These are phyloP conservation scores for Polymixis lichenea DNA, from an alignment of 2,888 invertebrate species.

Conservation along the genomic window DNA sequence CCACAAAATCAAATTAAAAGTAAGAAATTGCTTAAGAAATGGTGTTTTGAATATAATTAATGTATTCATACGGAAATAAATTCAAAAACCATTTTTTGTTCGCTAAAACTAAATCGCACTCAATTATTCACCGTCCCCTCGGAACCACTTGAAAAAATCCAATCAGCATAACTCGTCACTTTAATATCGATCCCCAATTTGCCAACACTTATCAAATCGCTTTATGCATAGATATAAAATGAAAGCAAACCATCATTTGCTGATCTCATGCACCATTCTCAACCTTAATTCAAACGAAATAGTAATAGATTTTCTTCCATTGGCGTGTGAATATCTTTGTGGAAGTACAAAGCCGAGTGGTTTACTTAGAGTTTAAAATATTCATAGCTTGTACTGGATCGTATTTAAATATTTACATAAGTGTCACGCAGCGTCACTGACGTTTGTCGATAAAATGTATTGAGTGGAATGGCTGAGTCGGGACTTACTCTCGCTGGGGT, in stretches of 20 bases:
- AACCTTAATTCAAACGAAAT: constrained; percentile 76
- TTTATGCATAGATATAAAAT: constrained; percentile 88
- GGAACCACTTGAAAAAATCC: constrained; percentile 88
- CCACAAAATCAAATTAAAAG: neutral
- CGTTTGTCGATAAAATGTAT: constrained; percentile 89
- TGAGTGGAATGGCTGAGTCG: constrained; percentile 84
- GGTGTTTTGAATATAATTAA: constrained; percentile 2
- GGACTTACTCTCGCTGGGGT: constrained; percentile 68
- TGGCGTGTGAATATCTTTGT: constrained; percentile 80
- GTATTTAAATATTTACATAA: constrained; percentile 92
- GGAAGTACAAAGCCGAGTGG: constrained; percentile 85
- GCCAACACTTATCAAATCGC: constrained; percentile 88
- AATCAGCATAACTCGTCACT: constrained; percentile 90
- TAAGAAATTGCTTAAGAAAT: neutral
- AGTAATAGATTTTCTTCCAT: constrained; percentile 80
- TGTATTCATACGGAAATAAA: constrained; percentile 65
- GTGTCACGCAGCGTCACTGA: constrained; percentile 89
- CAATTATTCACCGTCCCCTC: constrained; percentile 88
- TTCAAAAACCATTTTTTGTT: constrained; percentile 73
- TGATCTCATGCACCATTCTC: constrained; percentile 72
- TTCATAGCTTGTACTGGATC: constrained; percentile 91
- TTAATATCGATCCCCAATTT: constrained; percentile 89
- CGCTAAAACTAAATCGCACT: constrained; percentile 84
- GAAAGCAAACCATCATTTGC: constrained; percentile 74
- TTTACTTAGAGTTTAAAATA: constrained; percentile 91